Conservation (phyloP, 92 coral and sea anemone species). For the Palythoa grandis region DNA sequence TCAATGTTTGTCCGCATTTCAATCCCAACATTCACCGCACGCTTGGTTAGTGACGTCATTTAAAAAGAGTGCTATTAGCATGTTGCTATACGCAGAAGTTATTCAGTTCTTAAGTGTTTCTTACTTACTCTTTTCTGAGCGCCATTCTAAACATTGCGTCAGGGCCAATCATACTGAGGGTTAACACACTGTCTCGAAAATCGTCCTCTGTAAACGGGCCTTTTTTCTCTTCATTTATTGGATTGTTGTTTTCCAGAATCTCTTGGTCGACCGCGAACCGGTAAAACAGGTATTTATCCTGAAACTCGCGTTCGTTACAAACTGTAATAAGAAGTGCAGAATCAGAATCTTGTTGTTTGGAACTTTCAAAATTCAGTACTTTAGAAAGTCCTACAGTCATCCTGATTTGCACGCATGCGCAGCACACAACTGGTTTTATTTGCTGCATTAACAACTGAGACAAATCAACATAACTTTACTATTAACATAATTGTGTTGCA, state of each 20-base stretch:
- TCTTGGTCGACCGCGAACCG: conserved; percentile 59
- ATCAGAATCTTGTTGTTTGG: neutral
- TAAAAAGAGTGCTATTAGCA: too few relatives aligned
- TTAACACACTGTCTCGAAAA: conserved; percentile 63
- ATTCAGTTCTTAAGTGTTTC: neutral
- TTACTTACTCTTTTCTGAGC: conserved; percentile 70
- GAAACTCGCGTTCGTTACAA: conserved; percentile 68
- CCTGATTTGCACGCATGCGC: too few relatives aligned
- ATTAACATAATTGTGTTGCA: too few relatives aligned
- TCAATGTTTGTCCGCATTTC: too few relatives aligned
- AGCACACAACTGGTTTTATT: too few relatives aligned
- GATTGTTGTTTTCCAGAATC: conserved; percentile 1
- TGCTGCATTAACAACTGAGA: too few relatives aligned
- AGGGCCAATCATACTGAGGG: conserved; percentile 77
- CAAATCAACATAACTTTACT: too few relatives aligned
- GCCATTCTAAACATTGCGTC: conserved; percentile 91
- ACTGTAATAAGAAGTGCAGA: conserved; percentile 41
- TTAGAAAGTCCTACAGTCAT: too few relatives aligned
- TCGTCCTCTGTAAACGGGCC: conserved; percentile 65
- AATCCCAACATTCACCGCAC: too few relatives aligned
- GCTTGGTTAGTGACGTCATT: too few relatives aligned
- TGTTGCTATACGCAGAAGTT: too few relatives aligned
- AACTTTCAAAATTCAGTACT: neutral
- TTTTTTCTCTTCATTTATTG: conserved; percentile 23
- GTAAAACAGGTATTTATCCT: conserved; percentile 67